Evolutionary conservation across 2,113 vertebrate species (phyloP).

Genomic region (Rhinoptilus africanus): DNA sequence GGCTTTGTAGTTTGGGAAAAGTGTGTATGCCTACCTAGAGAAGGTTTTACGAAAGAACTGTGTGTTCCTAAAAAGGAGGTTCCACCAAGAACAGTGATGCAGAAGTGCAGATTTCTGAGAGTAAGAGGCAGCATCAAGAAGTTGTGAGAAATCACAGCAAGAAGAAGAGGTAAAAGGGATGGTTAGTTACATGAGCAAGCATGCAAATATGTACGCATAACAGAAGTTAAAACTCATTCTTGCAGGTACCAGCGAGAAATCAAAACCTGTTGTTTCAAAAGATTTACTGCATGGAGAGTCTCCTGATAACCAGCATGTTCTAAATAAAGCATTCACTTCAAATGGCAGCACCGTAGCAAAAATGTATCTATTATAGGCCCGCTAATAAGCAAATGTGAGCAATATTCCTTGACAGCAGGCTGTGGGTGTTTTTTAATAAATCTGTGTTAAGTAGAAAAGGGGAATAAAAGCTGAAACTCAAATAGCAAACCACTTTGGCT

Average conservation of each 20-base stretch:
- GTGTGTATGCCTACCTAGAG: neutral
- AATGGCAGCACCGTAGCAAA: neutral
- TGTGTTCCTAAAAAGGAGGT: neutral
- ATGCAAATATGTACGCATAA: neutral
- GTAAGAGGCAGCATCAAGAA: neutral
- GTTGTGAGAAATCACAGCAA: neutral
- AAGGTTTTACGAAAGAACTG: neutral
- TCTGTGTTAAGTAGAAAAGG: slow-evolving; percentile 1
- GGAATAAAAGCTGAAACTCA: slow-evolving; percentile 7
- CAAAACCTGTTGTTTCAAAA: neutral
- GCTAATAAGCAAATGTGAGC: slow-evolving; percentile 19
- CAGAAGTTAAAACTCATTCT: neutral
- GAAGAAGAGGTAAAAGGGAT: neutral
- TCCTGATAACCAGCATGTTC: neutral
- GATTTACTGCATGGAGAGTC: neutral
- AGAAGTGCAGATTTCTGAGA: neutral
- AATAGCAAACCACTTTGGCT: neutral
- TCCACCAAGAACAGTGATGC: neutral
- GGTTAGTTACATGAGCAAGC: neutral
- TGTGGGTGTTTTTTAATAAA: slow-evolving; percentile 28
- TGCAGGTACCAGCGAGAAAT: neutral
- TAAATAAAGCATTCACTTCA: neutral
- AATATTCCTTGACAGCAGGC: neutral
- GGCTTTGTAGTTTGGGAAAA: neutral
- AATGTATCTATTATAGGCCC: neutral